Evolutionary conservation across 2,888 invertebrate species (phyloP).

Genomic region (Pyrocoelia pectoralis): DNA sequence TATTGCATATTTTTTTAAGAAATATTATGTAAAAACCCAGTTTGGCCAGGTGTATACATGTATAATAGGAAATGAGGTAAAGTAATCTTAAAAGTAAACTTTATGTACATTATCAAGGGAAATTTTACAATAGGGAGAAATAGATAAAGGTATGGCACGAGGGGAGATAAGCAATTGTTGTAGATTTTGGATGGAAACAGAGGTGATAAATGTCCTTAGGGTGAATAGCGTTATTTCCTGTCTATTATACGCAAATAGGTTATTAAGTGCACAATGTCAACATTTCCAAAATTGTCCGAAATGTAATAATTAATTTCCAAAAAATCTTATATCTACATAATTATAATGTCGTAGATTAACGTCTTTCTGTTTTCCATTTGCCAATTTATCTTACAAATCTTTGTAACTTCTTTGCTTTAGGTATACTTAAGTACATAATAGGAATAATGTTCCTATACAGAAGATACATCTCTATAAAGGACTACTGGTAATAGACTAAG

Average conservation of each 20-base stretch:
- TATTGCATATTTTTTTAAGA: background rate
- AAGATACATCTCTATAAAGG: too few species aligned
- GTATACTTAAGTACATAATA: too few species aligned
- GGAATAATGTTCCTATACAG: too few species aligned
- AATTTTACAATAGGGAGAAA: constrained; percentile 30
- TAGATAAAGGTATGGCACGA: constrained; percentile 25
- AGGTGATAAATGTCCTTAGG: constrained; percentile 15
- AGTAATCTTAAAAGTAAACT: constrained; percentile 30
- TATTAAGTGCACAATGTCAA: background rate
- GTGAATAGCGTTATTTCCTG: constrained; percentile 23
- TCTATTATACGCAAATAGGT: background rate
- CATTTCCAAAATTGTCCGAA: too few species aligned
- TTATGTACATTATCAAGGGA: constrained; percentile 21
- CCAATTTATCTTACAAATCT: too few species aligned
- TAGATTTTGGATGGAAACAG: constrained; percentile 25
- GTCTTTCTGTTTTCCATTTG: too few species aligned
- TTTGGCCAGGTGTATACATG: constrained; percentile 24
- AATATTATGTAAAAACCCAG: background rate
- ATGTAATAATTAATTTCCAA: too few species aligned
- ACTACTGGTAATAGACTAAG: too few species aligned
- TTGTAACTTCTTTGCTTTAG: too few species aligned
- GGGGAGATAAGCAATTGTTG: constrained; percentile 37
- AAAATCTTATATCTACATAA: too few species aligned
- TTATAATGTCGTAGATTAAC: too few species aligned
- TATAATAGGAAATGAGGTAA: constrained; percentile 26